Conservation (phyloP, 53 echinoderm and acorn worm species). For the Holothuria scabra region DNA sequence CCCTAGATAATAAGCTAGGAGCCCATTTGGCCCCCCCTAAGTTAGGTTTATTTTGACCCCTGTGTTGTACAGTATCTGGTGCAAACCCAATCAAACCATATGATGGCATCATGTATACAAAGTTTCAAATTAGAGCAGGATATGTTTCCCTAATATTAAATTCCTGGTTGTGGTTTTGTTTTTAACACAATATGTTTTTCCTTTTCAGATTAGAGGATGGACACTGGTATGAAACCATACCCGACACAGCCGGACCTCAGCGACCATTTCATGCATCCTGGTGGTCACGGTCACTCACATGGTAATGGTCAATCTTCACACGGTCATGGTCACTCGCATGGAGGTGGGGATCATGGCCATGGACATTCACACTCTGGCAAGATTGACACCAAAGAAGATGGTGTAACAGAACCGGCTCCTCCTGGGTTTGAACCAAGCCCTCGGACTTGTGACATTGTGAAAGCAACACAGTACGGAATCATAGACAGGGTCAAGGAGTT, state of each 20-base stretch:
- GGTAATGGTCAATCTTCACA: constrained; percentile 14
- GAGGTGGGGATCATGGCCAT: not conserved
- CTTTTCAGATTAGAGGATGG: constrained; percentile 23
- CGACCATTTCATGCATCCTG: constrained; percentile 5
- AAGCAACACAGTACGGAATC: constrained; percentile 92
- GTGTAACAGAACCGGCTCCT: constrained; percentile 36
- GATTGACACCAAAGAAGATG: constrained; percentile 2
- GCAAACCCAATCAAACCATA: too few relatives aligned
- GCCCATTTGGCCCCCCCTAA: too few relatives aligned
- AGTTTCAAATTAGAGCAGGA: too few relatives aligned
- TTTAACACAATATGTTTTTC: too few relatives aligned
- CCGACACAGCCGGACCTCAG: constrained; percentile 66
- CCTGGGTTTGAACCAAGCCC: constrained; percentile 56
- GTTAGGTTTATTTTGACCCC: too few relatives aligned
- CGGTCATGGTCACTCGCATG: constrained; percentile 11
- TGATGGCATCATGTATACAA: too few relatives aligned
- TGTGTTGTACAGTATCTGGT: too few relatives aligned
- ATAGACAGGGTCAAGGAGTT: constrained; percentile 77
- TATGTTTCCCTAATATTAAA: too few relatives aligned
- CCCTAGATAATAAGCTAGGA: too few relatives aligned
- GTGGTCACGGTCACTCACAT: constrained; percentile 49
- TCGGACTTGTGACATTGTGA: constrained; percentile 73
- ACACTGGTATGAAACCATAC: constrained; percentile 73
- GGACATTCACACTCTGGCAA: constrained; percentile 16
- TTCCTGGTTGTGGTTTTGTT: too few relatives aligned